Base-by-base conservation (phyloP, 2,888 invertebrate species). In the Eumerus sabulonum region DNA sequence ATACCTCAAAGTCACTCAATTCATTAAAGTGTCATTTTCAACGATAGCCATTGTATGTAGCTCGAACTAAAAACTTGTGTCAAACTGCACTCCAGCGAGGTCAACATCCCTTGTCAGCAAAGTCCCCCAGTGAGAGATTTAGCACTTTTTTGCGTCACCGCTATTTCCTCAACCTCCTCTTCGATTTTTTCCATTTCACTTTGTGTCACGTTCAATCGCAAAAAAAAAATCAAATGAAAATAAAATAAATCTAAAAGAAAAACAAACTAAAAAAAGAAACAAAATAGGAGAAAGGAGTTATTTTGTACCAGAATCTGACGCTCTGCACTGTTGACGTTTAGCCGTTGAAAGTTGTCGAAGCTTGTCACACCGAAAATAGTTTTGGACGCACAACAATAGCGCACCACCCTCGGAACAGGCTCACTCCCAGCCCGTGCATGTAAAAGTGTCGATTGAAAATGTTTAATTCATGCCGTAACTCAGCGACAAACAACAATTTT, bases 381-480 rank as follows among this genome's bases (percentile, higher is more conserved):
- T 74, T 50, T 40, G 47, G 60, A 64, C 63, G 60, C 63, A 48
- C 18, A 18, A 35, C n/a, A n/a, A n/a, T n/a, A n/a, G n/a, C n/a
- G n/a, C 12, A 1, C 16, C 47, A 7, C 38, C 36, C 1, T 45
- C 51, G 9, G 3, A 19, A 36, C 17, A 18, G 35, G 48, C 42
- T 14, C 36, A 40, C 54, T 47, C 27, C 3, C 68, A 68, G 45
- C 12, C 50, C 50, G 45, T 74, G 68, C 74, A 74, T 74, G 74
- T 68, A 68, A 79, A 70, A 74, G 79, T 79, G 79, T 79, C 79
- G 79, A 79, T 79, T 79, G 79, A 79, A 79, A 79, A 79, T 79
- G 79, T 79, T 79, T 79, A 79, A 79, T 79, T 79, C 74, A 79
- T 74, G 64, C 68, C 60, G 74, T 64, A 79, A 74, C 79, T 79